Conservation (phyloP, 1,140 invertebrate species). For the Musca domestica region DNA sequence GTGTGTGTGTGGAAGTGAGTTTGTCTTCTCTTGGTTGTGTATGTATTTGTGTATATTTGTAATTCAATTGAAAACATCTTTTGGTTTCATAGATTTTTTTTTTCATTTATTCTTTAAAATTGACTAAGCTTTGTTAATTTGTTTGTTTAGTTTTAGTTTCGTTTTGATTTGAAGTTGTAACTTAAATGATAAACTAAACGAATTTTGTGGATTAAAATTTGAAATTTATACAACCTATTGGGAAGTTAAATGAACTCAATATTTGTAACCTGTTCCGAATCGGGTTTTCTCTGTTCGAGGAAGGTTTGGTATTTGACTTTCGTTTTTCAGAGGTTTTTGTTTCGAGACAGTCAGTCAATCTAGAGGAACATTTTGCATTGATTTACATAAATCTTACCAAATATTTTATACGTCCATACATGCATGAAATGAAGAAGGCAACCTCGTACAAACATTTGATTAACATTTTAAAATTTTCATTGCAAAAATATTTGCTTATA, state of each 20-base stretch:
- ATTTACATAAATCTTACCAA: too few relatives aligned
- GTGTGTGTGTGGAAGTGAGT: background rate
- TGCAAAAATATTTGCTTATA: too few relatives aligned
- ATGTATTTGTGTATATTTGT: background rate
- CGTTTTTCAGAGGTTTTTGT: too few relatives aligned
- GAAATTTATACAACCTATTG: background rate
- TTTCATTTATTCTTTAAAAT: conserved; percentile 12
- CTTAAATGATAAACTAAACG: background rate
- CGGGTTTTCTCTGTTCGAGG: too few relatives aligned
- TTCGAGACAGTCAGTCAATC: too few relatives aligned
- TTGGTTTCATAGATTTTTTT: background rate
- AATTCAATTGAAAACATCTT: background rate
- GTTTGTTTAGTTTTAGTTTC: background rate
- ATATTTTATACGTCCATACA: too few relatives aligned
- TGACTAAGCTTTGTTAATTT: conserved; percentile 20
- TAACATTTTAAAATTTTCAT: too few relatives aligned
- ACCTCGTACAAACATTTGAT: too few relatives aligned
- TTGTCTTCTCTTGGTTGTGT: background rate
- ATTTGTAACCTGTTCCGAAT: too few relatives aligned
- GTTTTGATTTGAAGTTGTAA: background rate
- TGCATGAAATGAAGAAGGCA: too few relatives aligned
- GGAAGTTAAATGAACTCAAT: background rate
- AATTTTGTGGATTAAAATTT: background rate
- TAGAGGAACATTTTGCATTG: too few relatives aligned
- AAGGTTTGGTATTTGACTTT: too few relatives aligned